phyloP scores from a whole-genome alignment of 2,888 invertebrate genomes.

The Xanthostigma xanthostigma region DNA sequence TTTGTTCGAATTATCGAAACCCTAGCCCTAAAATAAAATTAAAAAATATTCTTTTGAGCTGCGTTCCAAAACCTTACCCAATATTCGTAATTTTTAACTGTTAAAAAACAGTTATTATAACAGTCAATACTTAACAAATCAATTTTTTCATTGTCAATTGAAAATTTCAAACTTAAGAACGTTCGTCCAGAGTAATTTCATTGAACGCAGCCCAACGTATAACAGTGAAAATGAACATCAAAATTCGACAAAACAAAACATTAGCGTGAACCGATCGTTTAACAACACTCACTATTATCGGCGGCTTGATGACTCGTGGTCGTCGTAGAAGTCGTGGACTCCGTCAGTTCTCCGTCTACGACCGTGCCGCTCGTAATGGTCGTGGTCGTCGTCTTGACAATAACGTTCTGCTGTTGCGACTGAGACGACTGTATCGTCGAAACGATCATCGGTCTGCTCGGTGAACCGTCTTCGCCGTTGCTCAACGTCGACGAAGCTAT shows the following conservation, averaged over 20 bases:
- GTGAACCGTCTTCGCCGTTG: conserved; percentile 22
- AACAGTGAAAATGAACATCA: too few relatives aligned
- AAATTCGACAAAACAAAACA: background rate
- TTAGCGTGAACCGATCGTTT: background rate
- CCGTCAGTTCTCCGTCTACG: conserved; percentile 16
- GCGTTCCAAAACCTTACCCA: too few relatives aligned
- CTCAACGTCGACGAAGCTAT: conserved; percentile 13
- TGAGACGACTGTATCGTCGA: conserved; percentile 21
- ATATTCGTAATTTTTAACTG: too few relatives aligned
- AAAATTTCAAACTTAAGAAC: too few relatives aligned
- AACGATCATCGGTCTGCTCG: conserved; percentile 9
- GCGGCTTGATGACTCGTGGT: conserved; percentile 24
- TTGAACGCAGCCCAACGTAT: too few relatives aligned
- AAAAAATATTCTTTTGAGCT: too few relatives aligned
- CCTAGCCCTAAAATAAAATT: too few relatives aligned
- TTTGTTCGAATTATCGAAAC: too few relatives aligned
- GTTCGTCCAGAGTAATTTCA: too few relatives aligned
- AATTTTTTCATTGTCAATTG: too few relatives aligned
- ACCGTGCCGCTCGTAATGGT: conserved; percentile 36
- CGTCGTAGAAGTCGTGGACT: conserved; percentile 27
- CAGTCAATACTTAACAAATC: too few relatives aligned
- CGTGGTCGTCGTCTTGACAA: conserved; percentile 45
- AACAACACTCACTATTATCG: conserved; percentile 38
- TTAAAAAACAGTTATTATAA: too few relatives aligned
- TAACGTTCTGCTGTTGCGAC: conserved; percentile 30